Percentiles rank a stretch among this genome's conserved stretches.
Conservation (phyloP, 2,888 invertebrate genomes). For the Brenthis ino region DNA sequence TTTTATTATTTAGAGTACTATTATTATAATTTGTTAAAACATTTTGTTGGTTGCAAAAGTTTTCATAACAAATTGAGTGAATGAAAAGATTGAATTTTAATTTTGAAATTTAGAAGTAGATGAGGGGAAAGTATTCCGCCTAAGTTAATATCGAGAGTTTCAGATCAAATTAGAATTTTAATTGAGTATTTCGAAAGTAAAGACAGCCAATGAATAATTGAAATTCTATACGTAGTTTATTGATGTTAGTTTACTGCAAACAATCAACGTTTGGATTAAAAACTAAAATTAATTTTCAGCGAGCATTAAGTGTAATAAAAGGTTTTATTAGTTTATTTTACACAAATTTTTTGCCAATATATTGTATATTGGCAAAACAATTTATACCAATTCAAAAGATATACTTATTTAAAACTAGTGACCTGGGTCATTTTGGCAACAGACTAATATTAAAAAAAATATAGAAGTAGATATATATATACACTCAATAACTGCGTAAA, state of each 20-base stretch:
- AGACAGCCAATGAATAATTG: constrained; percentile 34
- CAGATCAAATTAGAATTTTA: constrained; percentile 37
- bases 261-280: constrained; percentile 30
- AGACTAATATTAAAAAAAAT: too few relatives aligned
- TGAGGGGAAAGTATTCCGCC: constrained; percentile 20
- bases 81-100: constrained; percentile 20
- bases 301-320: background rate
- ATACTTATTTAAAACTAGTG: too few relatives aligned
- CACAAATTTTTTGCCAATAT: background rate
- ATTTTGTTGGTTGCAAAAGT: background rate
- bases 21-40: too few relatives aligned
- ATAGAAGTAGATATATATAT: too few relatives aligned
- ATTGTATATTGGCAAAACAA: background rate
- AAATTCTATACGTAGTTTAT: constrained; percentile 33
- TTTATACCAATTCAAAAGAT: too few relatives aligned
- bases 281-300: constrained; percentile 30
- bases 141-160: constrained; percentile 32
- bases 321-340: background rate
- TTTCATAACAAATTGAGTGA: constrained; percentile 7
- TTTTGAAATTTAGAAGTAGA: constrained; percentile 25
- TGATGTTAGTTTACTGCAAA: constrained; percentile 29
- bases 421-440: too few relatives aligned
- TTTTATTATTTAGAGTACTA: too few relatives aligned
- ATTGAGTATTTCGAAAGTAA: constrained; percentile 36
- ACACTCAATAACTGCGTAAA: too few relatives aligned